A percentile compares a stretch with the other conserved stretches of the same genome.
Conservation (phyloP, 1,140 invertebrate species). For the Chrysoperla carnea region DNA sequence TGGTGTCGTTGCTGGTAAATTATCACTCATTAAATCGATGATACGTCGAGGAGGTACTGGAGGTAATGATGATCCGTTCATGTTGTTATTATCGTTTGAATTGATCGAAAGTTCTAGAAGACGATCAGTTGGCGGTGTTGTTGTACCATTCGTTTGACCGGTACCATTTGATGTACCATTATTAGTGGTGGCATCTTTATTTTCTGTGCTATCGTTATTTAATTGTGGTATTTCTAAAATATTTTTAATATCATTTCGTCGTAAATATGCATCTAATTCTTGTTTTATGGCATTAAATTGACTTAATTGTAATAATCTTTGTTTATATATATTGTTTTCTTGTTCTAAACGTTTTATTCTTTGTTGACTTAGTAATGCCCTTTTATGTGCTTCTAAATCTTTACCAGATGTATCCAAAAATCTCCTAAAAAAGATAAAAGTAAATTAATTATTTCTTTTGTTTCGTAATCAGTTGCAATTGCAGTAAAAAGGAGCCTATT, state of each 20-base stretch:
- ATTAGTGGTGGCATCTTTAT: too few species aligned
- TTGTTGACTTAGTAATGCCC: slow-evolving; percentile 52
- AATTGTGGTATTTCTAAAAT: slow-evolving; percentile 13
- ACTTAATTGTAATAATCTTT: slow-evolving; percentile 39
- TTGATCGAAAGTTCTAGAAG: too few species aligned
- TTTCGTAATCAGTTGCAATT: too few species aligned
- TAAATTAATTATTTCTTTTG: too few species aligned
- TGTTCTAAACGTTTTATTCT: slow-evolving; percentile 50
- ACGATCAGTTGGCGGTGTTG: too few species aligned
- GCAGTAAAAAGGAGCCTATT: too few species aligned
- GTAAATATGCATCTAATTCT: slow-evolving; percentile 20
- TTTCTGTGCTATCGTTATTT: too few species aligned
- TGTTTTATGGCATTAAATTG: slow-evolving; percentile 17
- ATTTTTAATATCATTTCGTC: slow-evolving; percentile 17
- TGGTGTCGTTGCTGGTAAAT: background rate
- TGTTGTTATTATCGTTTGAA: too few species aligned
- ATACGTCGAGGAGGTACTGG: background rate
- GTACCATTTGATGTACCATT: too few species aligned
- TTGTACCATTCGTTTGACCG: too few species aligned
- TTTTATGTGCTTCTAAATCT: slow-evolving; percentile 53
- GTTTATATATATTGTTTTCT: slow-evolving; percentile 50
- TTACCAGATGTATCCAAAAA: slow-evolving; percentile 63
- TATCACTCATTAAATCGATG: background rate
- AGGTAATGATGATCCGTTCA: background rate
- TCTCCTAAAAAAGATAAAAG: slow-evolving; percentile 23